Conservation (phyloP, 1,140 invertebrate species). For the Harpegnathos saltator region DNA sequence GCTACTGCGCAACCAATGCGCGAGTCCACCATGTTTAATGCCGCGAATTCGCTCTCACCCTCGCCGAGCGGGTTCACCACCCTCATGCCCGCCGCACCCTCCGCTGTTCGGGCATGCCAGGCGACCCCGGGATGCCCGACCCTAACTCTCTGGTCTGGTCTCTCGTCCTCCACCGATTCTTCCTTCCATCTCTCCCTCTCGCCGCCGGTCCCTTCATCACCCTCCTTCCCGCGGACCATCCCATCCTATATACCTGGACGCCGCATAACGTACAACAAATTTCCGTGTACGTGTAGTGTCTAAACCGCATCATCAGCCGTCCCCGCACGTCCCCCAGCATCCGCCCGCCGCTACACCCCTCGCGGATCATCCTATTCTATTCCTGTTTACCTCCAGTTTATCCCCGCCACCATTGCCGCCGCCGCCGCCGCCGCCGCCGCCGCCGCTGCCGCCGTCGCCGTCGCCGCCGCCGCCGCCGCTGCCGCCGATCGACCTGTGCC, state of each 20-base stretch:
- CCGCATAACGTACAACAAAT: slow-evolving; percentile 71
- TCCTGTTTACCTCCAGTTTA: slow-evolving; percentile 53
- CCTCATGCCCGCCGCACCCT: slow-evolving; percentile 58
- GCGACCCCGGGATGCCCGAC: slow-evolving; percentile 58
- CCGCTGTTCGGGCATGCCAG: slow-evolving; percentile 42
- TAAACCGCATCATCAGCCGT: slow-evolving; percentile 62
- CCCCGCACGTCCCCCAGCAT: slow-evolving; percentile 20
- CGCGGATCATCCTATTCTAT: slow-evolving; percentile 50
- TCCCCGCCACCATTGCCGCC: slow-evolving; percentile 10
- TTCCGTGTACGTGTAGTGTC: slow-evolving; percentile 60
- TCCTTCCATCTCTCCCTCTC: slow-evolving; percentile 42
- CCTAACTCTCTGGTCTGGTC: slow-evolving; percentile 69
- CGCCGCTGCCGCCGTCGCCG: background rate
- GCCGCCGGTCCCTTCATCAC: background rate
- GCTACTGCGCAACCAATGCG: slow-evolving; percentile 78
- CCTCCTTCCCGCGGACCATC: slow-evolving; percentile 5
- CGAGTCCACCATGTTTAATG: slow-evolving; percentile 78
- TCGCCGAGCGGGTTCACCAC: slow-evolving; percentile 55
- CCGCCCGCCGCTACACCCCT: background rate
- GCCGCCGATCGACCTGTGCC: slow-evolving; percentile 6
- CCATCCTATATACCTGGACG: slow-evolving; percentile 45
- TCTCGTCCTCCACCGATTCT: slow-evolving; percentile 62
- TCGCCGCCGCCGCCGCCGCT: background rate
- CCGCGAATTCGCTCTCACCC: slow-evolving; percentile 76
- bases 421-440: slow-evolving; percentile 23